Base-by-base conservation (phyloP, 2,888 invertebrate genomes). In the Lochmaea capreae region DNA sequence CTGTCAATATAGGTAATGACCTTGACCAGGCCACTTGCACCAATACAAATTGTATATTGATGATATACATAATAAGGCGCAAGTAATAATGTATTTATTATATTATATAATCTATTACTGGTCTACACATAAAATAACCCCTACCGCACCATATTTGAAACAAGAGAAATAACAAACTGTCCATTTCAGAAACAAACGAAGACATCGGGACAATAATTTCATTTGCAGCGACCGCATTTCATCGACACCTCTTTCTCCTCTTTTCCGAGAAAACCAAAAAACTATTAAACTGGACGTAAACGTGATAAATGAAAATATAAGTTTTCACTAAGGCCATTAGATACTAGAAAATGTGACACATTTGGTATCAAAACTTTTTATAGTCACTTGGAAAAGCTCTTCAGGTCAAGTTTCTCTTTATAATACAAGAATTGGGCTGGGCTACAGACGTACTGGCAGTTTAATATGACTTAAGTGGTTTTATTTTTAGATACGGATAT, bases 281-380 rank as follows among this genome's bases (percentile, higher is more conserved):
- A 72, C 67, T 72, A 72, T 72, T 67, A 63, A 67, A 72, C 54
- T 59, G 67, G 67, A 72, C 72, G 46, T 72, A 63, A 72, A 68
- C 46, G 67, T 68, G 72, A 67, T 72, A 72, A 72, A 72, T 72
- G 72, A 68, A 63, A 72, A 72, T 72, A 72, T 72, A 72, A 67
- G 72, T 72, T 72, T 68, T 67, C 63, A 58, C 72, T 72, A 68
- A 67, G 68, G 42, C 63, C 72, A 58, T 72, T 67, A 62, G 57
- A 65, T 67, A 61, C 54, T 63, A 65, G 18, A n/a, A 42, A 22
- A 16, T 22, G 65, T 68, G 72, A 68, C 67, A 68, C 26, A 22
- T 26, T 63, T 46, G 26, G 65, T 68, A 72, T 67, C 22, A 72
- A 39, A 72, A 72, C 62, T 68, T 67, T 72, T 67, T 65, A 49